Evolutionary conservation across 2,888 invertebrate species (phyloP).

Genomic region (Oithona nana): DNA sequence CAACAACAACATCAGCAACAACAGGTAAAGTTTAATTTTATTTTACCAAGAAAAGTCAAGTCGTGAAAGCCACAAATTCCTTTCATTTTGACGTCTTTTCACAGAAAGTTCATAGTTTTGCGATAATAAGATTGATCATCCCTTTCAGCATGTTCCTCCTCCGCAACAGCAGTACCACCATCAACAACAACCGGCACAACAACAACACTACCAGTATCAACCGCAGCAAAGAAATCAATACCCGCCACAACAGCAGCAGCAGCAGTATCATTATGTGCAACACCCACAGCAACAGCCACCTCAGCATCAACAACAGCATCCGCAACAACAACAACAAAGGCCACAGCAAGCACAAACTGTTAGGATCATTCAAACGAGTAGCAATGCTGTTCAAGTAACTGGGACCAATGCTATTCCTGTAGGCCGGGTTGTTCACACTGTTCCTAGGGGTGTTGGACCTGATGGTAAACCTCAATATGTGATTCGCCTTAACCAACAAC

Average conservation of each 20-base stretch:
- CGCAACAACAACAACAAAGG: not conserved
- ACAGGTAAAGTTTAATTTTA: too few species aligned
- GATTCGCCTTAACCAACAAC: not conserved
- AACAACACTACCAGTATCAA: not conserved
- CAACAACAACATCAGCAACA: slow-evolving; percentile 7
- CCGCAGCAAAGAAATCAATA: too few species aligned
- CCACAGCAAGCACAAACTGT: not conserved
- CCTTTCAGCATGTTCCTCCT: slow-evolving; percentile 5
- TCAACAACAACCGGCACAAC: not conserved
- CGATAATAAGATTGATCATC: too few species aligned
- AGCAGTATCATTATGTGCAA: not conserved
- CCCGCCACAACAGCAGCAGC: not conserved
- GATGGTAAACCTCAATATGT: not conserved
- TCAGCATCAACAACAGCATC: not conserved
- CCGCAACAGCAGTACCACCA: not conserved
- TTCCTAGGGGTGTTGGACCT: not conserved
- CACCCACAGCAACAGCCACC: not conserved
- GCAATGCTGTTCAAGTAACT: not conserved
- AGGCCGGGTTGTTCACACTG: too few species aligned
- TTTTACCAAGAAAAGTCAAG: too few species aligned
- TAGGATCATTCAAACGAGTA: not conserved
- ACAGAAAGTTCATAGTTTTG: too few species aligned
- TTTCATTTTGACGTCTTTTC: too few species aligned
- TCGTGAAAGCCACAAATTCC: too few species aligned
- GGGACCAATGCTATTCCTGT: too few species aligned